Evolutionary conservation across 2,888 invertebrate genomes (phyloP), one percentile per base, ranked within the genome.

Genomic region (Pyrocoelia pectoralis): DNA sequence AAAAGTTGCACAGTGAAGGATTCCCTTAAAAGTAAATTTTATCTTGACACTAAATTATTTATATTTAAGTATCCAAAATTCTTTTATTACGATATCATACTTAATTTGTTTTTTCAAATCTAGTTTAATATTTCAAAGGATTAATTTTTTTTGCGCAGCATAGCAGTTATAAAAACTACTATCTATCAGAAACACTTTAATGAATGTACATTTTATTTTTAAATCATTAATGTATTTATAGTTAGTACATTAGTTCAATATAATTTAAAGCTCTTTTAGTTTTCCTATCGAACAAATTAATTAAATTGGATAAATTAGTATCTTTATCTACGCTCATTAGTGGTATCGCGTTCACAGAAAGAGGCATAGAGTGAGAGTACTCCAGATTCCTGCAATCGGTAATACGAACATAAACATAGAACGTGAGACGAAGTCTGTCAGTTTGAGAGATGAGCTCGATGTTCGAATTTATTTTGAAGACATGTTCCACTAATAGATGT

Each of bases 301-400:
- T 78, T 78, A 75, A 74, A 70, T 69, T 67, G 72, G 77, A 77
- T 77, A 66, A 77, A 77, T 73, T 73, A 68, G 68, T 67, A 68
- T 67, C 72, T 71, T 71, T 76, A 78, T 77, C 74, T 63, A 56
- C 70, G 73, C 76, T 78, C 77, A 78, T 78, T 78, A 78, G 76
- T 71, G 75, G 54, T 78, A 78, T 78, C 77, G 70, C 70, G 70
- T 67, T 70, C 70, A 72, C 71, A 73, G 71, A 71, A 57, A 62
- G 65, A 62, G 59, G 56, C 56, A 60, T 61, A 63, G 56, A 63
- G 62, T 63, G 56, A n/a, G n/a, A 63, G 62, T 63, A 63, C 61
- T 65, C 72, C 70, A 73, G 73, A 74, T 74, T 73, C 73, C 72
- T 74, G 71, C 73, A 74, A 74, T 74, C 73, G 70, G 69, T 66